phyloP scores from a whole-genome alignment of 2,113 vertebrate genomes.

The Gavia stellata region DNA sequence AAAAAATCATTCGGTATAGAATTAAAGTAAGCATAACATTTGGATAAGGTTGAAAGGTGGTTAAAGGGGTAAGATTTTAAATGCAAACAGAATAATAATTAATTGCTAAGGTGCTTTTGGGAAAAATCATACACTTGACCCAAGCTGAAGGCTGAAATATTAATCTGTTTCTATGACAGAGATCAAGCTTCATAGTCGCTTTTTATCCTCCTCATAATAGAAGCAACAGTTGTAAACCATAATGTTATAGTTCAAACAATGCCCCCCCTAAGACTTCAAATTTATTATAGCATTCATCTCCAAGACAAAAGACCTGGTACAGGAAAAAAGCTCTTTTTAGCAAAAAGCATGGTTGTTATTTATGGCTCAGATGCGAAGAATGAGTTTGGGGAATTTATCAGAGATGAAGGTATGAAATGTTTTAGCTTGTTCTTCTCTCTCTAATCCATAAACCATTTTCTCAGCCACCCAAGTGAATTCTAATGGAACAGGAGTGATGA shows the following conservation, averaged over 20 bases:
- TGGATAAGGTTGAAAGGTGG: constrained; percentile 11
- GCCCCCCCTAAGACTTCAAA: constrained; percentile 82
- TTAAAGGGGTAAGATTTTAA: constrained; percentile 64
- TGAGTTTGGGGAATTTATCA: constrained; percentile 89
- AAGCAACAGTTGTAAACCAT: constrained; percentile 87
- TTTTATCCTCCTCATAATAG: constrained; percentile 80
- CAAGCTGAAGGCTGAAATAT: constrained; percentile 79
- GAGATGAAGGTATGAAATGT: constrained; percentile 88
- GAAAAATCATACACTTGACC: constrained; percentile 81
- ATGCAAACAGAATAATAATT: constrained; percentile 75
- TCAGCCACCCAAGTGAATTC: constrained; percentile 88
- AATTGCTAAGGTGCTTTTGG: constrained; percentile 76
- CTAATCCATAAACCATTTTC: constrained; percentile 90
- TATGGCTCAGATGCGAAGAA: constrained; percentile 87
- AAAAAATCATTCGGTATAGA: background rate
- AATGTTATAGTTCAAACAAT: constrained; percentile 85
- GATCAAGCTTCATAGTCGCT: constrained; percentile 77
- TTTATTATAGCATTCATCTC: constrained; percentile 87
- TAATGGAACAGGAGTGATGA: constrained; percentile 87
- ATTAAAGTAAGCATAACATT: constrained; percentile 47
- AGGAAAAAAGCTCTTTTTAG: constrained; percentile 82
- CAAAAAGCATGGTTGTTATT: constrained; percentile 86
- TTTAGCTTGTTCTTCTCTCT: constrained; percentile 86
- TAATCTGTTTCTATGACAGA: constrained; percentile 80
- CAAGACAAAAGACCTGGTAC: constrained; percentile 82